Evolutionary conservation across 92 coral and sea anemone genomes (phyloP), one percentile per base, ranked within the genome.

Genomic region (Epizoanthus ramosus): DNA sequence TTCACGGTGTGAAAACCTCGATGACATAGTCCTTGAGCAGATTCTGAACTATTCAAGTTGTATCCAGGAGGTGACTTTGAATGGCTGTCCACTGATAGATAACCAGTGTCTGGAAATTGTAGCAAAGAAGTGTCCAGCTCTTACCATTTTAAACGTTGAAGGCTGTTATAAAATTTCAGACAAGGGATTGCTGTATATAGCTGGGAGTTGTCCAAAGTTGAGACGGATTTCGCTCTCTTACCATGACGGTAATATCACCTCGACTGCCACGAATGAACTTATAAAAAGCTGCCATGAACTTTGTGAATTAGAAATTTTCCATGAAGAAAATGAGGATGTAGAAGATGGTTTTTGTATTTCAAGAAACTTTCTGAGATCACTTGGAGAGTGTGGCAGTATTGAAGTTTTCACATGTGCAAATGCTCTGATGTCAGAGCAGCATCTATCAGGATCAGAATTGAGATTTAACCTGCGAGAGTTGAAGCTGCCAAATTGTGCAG

Each of bases 21-120:
- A 83, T 80, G 41, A 41, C 16, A 79, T 65, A 13, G 90, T 79
- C 59, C 61, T 93, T 45, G 57, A 71, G 33, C 86, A 80, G 53
- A 61, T 89, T 2, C 70, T 93, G 57, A 83, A 81, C 3, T 88
- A 90, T 85, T 70, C 92, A 69, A 85, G 80, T 8, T 74, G 72
- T 57, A 85, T 90, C 18, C 85, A 73, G 72, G 92, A 90, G 50
- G 89, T 93, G 17, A 83, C 71, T 73, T 52, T 91, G 7, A 77
- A 74, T 65, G 74, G 80, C 18, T 93, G 97, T 77, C 71, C 75
- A 1, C 54, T 72, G 76, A 71, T 93, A 50, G 84, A 91, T 76
- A 92, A 91, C 80, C 22, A 33, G 15, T 91, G 97, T 28, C 25
- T 93, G 5, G 89, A 85, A 52, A 5, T 86, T 39, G 75, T 93